Evolutionary conservation across 2,797 vertebrate species (phyloP).

Genomic region (Gadopsis marmoratus): DNA sequence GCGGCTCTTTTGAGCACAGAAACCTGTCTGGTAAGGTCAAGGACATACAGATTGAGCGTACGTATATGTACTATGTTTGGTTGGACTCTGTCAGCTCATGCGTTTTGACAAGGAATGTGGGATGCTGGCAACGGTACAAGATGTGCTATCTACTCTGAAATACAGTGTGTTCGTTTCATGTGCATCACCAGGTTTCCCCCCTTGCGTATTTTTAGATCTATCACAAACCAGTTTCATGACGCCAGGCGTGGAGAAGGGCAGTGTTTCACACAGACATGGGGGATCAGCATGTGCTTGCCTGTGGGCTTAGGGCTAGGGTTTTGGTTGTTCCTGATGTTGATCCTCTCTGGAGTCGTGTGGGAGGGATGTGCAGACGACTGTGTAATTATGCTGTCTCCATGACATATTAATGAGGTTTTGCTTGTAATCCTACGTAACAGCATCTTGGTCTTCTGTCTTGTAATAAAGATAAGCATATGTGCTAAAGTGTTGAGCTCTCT

Average conservation of each 20-base stretch:
- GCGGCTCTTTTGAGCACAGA: slow-evolving; percentile 14
- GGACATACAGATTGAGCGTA: slow-evolving; percentile 20
- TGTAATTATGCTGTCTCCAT: slow-evolving; percentile 77
- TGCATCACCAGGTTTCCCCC: slow-evolving; percentile 26
- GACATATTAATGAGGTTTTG: slow-evolving; percentile 71
- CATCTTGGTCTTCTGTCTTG: slow-evolving; percentile 29
- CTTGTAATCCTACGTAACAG: slow-evolving; percentile 51
- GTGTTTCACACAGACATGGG: slow-evolving; percentile 23
- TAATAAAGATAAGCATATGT: slow-evolving; percentile 27
- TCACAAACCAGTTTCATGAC: slow-evolving; percentile 38
- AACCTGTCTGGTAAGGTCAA: slow-evolving; percentile 29
- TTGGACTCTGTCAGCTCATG: slow-evolving; percentile 15
- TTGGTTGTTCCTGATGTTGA: slow-evolving; percentile 62
- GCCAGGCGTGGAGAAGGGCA: not conserved
- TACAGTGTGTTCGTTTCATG: not conserved
- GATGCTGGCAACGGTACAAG: slow-evolving; percentile 34
- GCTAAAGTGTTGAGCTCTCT: slow-evolving; percentile 3
- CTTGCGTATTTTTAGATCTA: slow-evolving; percentile 53
- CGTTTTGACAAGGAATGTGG: not conserved
- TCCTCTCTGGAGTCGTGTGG: slow-evolving; percentile 70
- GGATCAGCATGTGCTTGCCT: slow-evolving; percentile 44
- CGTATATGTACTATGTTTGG: slow-evolving; percentile 11
- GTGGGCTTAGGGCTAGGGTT: slow-evolving; percentile 48
- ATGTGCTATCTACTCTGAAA: slow-evolving; percentile 29
- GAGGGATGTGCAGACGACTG: slow-evolving; percentile 59